Percentiles rank a stretch among this genome's conserved stretches.
phyloP scores from a whole-genome alignment of 2,888 invertebrate genomes.

The Orthosia gracilis region DNA sequence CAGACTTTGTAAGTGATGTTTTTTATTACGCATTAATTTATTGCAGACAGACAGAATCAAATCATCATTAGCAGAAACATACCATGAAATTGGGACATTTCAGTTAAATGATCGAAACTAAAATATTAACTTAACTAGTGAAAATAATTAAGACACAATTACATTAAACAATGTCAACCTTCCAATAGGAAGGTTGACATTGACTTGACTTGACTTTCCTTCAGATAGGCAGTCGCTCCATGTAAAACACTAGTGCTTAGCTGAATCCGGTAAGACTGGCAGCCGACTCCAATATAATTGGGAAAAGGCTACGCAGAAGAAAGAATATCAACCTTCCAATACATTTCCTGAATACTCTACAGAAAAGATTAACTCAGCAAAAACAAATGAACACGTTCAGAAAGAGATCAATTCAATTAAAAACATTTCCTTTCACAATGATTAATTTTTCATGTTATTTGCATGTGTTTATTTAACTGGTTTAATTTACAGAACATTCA shows the following conservation, averaged over 20 bases:
- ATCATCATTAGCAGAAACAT: neutral
- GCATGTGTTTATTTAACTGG: constrained; percentile 12
- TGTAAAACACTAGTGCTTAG: too few relatives aligned
- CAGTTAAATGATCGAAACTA: neutral
- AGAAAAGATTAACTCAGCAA: neutral
- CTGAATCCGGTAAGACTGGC: too few relatives aligned
- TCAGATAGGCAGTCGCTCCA: too few relatives aligned
- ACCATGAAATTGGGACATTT: neutral
- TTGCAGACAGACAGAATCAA: neutral
- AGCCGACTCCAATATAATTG: too few relatives aligned
- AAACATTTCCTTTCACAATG: constrained; percentile 26
- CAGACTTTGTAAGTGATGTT: neutral
- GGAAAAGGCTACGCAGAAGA: too few relatives aligned
- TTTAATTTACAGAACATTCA: constrained; percentile 5
- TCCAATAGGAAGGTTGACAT: too few relatives aligned
- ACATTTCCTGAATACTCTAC: constrained; percentile 1
- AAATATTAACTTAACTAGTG: neutral
- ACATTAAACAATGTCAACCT: neutral
- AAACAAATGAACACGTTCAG: constrained; percentile 22
- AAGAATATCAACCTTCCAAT: neutral
- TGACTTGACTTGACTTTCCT: too few relatives aligned
- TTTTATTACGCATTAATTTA: neutral
- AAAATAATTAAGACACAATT: neutral
- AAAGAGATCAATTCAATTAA: constrained; percentile 36
- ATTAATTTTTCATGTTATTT: constrained; percentile 30